A percentile compares a stretch with the other conserved stretches of the same genome.
Evolutionary conservation across 2,888 invertebrate genomes (phyloP).

Genomic region (Hirtodrosophila duncani): DNA sequence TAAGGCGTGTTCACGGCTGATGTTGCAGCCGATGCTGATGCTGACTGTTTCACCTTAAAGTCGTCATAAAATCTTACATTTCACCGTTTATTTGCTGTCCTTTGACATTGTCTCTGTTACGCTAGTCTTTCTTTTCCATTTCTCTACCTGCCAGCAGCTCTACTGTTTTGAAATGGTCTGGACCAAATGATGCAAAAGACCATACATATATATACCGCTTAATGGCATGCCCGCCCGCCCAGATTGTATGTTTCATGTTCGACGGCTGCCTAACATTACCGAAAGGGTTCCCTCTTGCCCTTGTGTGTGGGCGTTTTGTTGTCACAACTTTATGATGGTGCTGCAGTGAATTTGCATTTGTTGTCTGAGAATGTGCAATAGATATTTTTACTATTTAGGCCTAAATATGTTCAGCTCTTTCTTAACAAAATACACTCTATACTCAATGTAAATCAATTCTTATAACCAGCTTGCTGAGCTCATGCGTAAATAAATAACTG

Average conservation of each 20-base stretch:
- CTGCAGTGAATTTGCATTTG: slow-evolving; percentile 28
- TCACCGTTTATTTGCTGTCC: slow-evolving; percentile 55
- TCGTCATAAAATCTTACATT: slow-evolving; percentile 54
- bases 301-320: slow-evolving; percentile 41
- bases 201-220: slow-evolving; percentile 32
- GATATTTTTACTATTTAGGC: slow-evolving; percentile 34
- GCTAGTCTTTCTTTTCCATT: slow-evolving; percentile 3
- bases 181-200: slow-evolving; percentile 49
- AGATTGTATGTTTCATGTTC: neutral
- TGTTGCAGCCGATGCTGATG: neutral
- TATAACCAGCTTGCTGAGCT: slow-evolving; percentile 41
- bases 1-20: slow-evolving; percentile 39
- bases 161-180: slow-evolving; percentile 22
- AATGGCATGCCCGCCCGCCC: slow-evolving; percentile 29
- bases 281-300: slow-evolving; percentile 29
- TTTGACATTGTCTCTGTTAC: slow-evolving; percentile 46
- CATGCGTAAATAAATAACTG: slow-evolving; percentile 56
- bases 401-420: too few species aligned
- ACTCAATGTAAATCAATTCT: slow-evolving; percentile 30
- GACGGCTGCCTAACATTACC: too few species aligned
- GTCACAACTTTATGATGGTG: slow-evolving; percentile 21
- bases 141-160: slow-evolving; percentile 12
- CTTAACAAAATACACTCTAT: slow-evolving; percentile 13
- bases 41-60: slow-evolving; percentile 59
- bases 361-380: slow-evolving; percentile 10